Evolutionary conservation across 2,113 vertebrate species (phyloP), one percentile per base, ranked within the genome.

Genomic region (Ursus arctos): DNA sequence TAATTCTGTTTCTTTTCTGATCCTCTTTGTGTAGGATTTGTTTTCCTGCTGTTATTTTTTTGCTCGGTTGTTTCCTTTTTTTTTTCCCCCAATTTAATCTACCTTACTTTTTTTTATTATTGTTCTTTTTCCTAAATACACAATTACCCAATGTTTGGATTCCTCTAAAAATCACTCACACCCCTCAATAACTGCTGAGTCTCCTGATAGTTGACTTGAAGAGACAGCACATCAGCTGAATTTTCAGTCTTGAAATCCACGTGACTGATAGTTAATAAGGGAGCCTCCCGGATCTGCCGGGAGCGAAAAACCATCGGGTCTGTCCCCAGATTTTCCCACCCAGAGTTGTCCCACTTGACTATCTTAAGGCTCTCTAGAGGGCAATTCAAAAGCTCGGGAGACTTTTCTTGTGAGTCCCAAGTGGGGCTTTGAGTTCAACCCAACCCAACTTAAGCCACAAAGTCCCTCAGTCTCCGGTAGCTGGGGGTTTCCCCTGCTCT

Each of bases 401-500:
- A 49, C 16, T 28, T 89, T 74, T 93, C 77, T 88, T 67, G 31
- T 9, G 40, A 77, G 67, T n/a, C 15, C 82, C 22, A 26, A 51
- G 18, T 61, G 51, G 18, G 16, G 21, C 47, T 83, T 57, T 67
- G 84, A 74, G 16, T 31, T 85, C 31, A 94, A 53, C 55, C 14
- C 76, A 92, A 4, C 28, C 28, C 12, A 80, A 57, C 11, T 90
- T 40, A 77, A 71, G n/a, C 21, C 43, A 71, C 89, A 76, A 67
- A 77, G 9, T 57, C 5, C 31, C 49, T 86, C 72, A 14, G 6
- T 18, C 4, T n/a, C 69, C 57, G 47, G n/a, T 43, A 97, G 61
- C 63, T 95, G 18, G 9, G 40, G 31, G 12, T 91, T 97, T 92
- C 81, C n/a, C 55, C 59, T 31, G 24, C 36, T 81, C n/a, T 94